Conservation (phyloP, 2,888 invertebrate genomes). For the Oligia strigilis region DNA sequence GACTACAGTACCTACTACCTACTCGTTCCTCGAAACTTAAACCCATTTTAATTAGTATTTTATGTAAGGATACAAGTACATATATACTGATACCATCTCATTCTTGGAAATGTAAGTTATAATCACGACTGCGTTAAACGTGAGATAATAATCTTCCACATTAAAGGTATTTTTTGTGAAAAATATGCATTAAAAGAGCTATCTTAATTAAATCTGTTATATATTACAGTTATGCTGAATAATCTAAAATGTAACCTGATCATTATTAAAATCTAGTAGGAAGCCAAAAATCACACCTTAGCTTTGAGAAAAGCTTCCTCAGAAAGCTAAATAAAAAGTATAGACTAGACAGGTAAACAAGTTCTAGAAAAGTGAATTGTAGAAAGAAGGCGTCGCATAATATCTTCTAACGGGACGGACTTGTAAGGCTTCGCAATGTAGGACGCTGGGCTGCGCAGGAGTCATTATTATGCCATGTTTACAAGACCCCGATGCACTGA, state of each 20-base stretch:
- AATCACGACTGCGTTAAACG: constrained; percentile 33
- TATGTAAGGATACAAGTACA: constrained; percentile 35
- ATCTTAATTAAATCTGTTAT: constrained; percentile 46
- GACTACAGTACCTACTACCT: constrained; percentile 25
- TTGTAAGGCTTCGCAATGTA: constrained; percentile 73
- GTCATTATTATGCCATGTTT: constrained; percentile 74
- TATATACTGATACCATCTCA: constrained; percentile 32
- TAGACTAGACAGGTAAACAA: constrained; percentile 48
- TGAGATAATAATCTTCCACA: constrained; percentile 39
- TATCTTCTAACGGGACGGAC: constrained; percentile 73
- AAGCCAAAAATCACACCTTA: neutral
- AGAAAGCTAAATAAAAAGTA: constrained; percentile 23
- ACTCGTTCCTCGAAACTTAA: constrained; percentile 34
- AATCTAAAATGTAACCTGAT: constrained; percentile 1
- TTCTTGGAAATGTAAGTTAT: constrained; percentile 46
- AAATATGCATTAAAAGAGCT: constrained; percentile 17
- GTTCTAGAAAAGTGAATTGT: constrained; percentile 50
- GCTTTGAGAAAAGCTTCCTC: neutral
- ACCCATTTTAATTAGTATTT: constrained; percentile 38
- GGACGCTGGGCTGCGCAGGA: constrained; percentile 70
- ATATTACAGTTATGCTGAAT: constrained; percentile 22
- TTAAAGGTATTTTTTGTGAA: constrained; percentile 16
- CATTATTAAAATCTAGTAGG: neutral
- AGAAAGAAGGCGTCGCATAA: constrained; percentile 54
- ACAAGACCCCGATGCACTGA: constrained; percentile 54